Evolutionary conservation across 2,888 invertebrate genomes (phyloP), one percentile per base, ranked within the genome.

Genomic region (Drosophila nr. perissopoda): DNA sequence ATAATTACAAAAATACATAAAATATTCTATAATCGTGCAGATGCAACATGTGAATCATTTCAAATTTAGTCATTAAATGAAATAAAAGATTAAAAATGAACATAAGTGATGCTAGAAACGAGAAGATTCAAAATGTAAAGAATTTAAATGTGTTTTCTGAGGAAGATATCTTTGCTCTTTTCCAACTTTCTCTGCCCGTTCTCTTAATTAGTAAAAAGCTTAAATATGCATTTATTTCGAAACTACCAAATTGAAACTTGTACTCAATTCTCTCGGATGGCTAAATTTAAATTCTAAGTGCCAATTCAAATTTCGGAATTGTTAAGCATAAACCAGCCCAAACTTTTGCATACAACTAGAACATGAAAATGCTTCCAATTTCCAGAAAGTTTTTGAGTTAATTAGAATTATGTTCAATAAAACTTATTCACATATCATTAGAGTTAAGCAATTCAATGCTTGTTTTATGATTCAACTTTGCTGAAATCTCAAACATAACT

Each of bases 341-440:
- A 42, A 45, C 16, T 45, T 33, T 21, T 53, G 34, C 8, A 8
- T 8, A 5, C 4, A 18, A 18, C 27, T 8, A 16, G 7, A 27
- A 49, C 16, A 27, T 49, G 27, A 18, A 27, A 49, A 49, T 29
- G 11, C 59, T 40, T 29, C 8, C 5, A 18, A 18, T 31, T 21
- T 21, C 0, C 10, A 31, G 10, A 31, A 31, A 29, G n/a, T 45
- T 38, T 31, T 21, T 18, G 16, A 21, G 21, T 25, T 13, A 11
- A 25, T 34, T 33, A 16, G 21, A 65, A 51, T 51, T 33, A 29
- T 27, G 34, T 33, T 11, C 4, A 21, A 11, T 18, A 33, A 49
- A 40, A 51, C 40, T 33, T 63, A 38, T 65, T 66, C 52, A 45
- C 65, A 62, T 45, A 29, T 65, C 60, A 63, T 51, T 45, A 18